phyloP scores from a whole-genome alignment of 1,140 invertebrate genomes.

The Heliconius himera region DNA sequence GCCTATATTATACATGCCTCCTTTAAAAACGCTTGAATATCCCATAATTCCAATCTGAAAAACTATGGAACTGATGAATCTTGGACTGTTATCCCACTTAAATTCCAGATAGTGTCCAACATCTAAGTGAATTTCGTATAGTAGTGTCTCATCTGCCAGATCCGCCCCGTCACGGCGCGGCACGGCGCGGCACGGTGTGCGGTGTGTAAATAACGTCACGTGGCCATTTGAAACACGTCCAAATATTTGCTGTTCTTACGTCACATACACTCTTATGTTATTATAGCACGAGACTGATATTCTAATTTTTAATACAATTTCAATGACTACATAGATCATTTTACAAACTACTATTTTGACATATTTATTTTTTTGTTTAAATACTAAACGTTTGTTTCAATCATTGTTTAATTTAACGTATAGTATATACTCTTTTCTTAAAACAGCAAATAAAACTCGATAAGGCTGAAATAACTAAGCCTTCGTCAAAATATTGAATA shows the following conservation, averaged over 20 bases:
- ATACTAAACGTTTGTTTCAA: too few relatives aligned
- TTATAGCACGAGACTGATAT: not conserved
- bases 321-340: not conserved
- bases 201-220: conserved; percentile 26
- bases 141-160: not conserved
- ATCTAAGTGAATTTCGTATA: not conserved
- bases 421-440: too few relatives aligned
- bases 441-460: too few relatives aligned
- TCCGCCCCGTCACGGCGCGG: not conserved
- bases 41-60: too few relatives aligned
- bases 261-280: conserved; percentile 1
- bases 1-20: too few relatives aligned
- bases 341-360: not conserved
- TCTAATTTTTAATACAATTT: not conserved
- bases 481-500: too few relatives aligned
- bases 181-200: not conserved
- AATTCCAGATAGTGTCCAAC: not conserved
- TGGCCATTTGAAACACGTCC: conserved; percentile 18
- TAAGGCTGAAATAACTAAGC: too few relatives aligned
- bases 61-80: too few relatives aligned
- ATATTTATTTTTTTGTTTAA: not conserved
- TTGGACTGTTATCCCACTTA: too few relatives aligned
- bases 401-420: too few relatives aligned
- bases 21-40: too few relatives aligned
- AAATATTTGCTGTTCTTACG: conserved; percentile 27